Evolutionary conservation across 1,140 invertebrate genomes (phyloP), one percentile per base, ranked within the genome.

Genomic region (Matsumurasca onukii): DNA sequence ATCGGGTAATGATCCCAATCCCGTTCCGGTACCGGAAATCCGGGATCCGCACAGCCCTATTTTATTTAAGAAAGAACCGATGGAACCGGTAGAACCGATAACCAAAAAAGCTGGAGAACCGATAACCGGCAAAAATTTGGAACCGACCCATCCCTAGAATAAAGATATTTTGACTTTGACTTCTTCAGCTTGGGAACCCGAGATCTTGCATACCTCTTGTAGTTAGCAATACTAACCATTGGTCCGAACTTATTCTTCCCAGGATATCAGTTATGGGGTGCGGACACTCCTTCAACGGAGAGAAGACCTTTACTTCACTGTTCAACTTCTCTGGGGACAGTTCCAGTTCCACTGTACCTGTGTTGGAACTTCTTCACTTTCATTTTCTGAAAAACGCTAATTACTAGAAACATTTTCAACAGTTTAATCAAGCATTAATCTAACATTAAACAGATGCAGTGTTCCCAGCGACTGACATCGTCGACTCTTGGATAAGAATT

Each of bases 211-310:
- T 59, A 59, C 22, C 22, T 27, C 55, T 27, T 22, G 25, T 25
- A 27, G 55, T 27, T 27, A 3, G n/a, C 25, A 17, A 9, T 17
- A 39, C 34, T 39, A 39, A 39, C 34, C 34, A 39, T 39, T 39
- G 34, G 17, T 9, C 34, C 17, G 34, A 39, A 5, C 5, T 17
- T 3, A 59, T 59, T n/a, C 55, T 59, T 27, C 30, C 55, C 55
- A 59, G 55, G 2, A 59, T 29, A 59, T 25, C 25, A 1, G 55
- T 3, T 22, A 59, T 22, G 15, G 55, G 55, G 25, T 24, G 13
- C 5, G 3, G 3, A 59, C 55, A 59, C 55, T 59, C 24, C 25
- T 59, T 59, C 25, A 59, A n/a, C 3, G 55, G 55, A 22, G 55
- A 59, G 55, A 27, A 59, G 55, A 59, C 55, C 25, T 59, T 12